Percentiles rank a stretch among this genome's conserved stretches.
Conservation (phyloP, 2,888 invertebrate genomes). For the Isoperla grammatica region DNA sequence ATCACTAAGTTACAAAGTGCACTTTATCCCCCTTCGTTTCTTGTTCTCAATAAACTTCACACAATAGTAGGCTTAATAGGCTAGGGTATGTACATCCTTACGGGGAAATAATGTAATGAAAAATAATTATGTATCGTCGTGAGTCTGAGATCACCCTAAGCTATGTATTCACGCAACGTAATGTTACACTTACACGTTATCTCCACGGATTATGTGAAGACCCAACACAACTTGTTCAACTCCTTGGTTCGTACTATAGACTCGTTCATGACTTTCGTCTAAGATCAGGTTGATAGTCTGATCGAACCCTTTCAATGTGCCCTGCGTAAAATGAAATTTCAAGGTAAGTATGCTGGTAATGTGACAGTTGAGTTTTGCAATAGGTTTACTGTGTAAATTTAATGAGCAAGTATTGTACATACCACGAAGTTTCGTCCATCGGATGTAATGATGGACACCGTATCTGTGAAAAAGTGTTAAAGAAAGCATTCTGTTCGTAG, state of each 20-base stretch:
- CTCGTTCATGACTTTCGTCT: slow-evolving; percentile 96
- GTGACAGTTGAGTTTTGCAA: background rate
- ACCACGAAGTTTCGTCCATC: slow-evolving; percentile 94
- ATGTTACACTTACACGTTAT: slow-evolving; percentile 90
- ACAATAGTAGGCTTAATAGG: too few species aligned
- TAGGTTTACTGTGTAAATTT: background rate
- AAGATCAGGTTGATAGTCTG: slow-evolving; percentile 98
- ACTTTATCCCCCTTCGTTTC: too few species aligned
- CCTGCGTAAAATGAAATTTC: slow-evolving; percentile 49
- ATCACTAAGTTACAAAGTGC: slow-evolving; percentile 16
- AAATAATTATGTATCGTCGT: too few species aligned
- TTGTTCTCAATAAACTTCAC: too few species aligned
- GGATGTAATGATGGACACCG: slow-evolving; percentile 91
- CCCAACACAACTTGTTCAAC: slow-evolving; percentile 95
- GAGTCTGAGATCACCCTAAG: too few species aligned
- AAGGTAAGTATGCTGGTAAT: slow-evolving; percentile 7
- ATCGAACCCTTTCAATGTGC: slow-evolving; percentile 96
- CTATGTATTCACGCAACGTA: too few species aligned
- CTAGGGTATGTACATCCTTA: too few species aligned
- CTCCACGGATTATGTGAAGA: slow-evolving; percentile 95
- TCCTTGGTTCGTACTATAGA: slow-evolving; percentile 89
- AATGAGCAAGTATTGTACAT: slow-evolving; percentile 39
- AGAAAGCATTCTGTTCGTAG: slow-evolving; percentile 22
- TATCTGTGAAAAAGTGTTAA: slow-evolving; percentile 49
- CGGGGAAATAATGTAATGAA: too few species aligned